Evolutionary conservation across 2,888 invertebrate genomes (phyloP).

Genomic region (Aricia artaxerxes): DNA sequence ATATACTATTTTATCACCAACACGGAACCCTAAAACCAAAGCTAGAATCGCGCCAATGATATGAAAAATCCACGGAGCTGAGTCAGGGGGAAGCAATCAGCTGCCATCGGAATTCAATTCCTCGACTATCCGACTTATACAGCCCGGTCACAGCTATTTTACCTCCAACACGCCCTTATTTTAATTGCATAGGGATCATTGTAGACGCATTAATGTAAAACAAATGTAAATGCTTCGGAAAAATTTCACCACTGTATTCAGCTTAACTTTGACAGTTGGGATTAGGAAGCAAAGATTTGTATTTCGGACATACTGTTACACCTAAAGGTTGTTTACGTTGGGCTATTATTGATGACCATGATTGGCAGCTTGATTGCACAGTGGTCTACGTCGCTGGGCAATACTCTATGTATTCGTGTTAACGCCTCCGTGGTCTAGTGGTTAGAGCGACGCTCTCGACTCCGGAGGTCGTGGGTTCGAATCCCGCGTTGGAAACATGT

Average conservation of each 20-base stretch:
- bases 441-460: too few relatives aligned
- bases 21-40: constrained; percentile 18
- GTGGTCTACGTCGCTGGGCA: too few relatives aligned
- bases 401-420: too few relatives aligned
- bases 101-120: constrained; percentile 47
- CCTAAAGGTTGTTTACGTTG: too few relatives aligned
- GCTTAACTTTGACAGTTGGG: neutral
- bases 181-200: neutral
- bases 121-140: constrained; percentile 41
- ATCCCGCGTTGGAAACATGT: too few relatives aligned
- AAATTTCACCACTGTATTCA: constrained; percentile 24
- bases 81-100: constrained; percentile 49
- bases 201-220: neutral
- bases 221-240: constrained; percentile 33
- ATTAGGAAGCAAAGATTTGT: neutral
- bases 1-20: neutral
- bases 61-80: constrained; percentile 44
- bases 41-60: constrained; percentile 33
- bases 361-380: too few relatives aligned
- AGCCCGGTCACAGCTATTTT: neutral
- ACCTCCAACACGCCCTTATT: neutral
- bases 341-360: too few relatives aligned
- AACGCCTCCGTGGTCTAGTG: too few relatives aligned
- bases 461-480: too few relatives aligned
- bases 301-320: neutral